Conservation (phyloP, 2,888 invertebrate genomes). For the Subacronicta megacephala region DNA sequence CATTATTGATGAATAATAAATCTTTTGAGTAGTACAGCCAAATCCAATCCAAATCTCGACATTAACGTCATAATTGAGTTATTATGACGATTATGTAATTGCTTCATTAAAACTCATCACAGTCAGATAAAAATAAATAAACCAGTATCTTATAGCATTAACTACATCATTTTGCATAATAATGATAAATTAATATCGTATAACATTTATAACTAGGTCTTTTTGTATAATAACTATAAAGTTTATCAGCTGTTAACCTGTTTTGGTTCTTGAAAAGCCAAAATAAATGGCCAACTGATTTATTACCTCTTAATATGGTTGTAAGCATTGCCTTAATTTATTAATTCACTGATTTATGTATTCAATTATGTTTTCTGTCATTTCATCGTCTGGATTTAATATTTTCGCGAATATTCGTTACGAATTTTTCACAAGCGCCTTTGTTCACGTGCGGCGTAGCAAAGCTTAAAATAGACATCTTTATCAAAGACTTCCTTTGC, state of each 20-base stretch:
- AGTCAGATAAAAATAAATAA: neutral
- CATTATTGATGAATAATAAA: constrained; percentile 15
- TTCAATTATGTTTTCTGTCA: neutral
- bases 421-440: constrained; percentile 62
- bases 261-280: constrained; percentile 1
- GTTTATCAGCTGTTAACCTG: constrained; percentile 4
- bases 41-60: neutral
- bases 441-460: constrained; percentile 50
- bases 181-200: neutral
- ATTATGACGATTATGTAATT: constrained; percentile 8
- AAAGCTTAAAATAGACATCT: constrained; percentile 78
- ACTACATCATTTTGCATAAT: neutral
- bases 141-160: neutral
- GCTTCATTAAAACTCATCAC: constrained; percentile 12
- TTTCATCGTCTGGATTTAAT: neutral
- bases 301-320: constrained; percentile 5
- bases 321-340: neutral
- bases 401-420: constrained; percentile 16
- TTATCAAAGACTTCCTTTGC: constrained; percentile 78
- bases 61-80: constrained; percentile 1
- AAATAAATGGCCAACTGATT: neutral
- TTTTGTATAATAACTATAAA: neutral
- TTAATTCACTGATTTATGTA: neutral
- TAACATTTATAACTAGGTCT: neutral
- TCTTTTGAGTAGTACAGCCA: constrained; percentile 1